Conservation (phyloP, 2,113 vertebrate species). For the Zingel zingel region DNA sequence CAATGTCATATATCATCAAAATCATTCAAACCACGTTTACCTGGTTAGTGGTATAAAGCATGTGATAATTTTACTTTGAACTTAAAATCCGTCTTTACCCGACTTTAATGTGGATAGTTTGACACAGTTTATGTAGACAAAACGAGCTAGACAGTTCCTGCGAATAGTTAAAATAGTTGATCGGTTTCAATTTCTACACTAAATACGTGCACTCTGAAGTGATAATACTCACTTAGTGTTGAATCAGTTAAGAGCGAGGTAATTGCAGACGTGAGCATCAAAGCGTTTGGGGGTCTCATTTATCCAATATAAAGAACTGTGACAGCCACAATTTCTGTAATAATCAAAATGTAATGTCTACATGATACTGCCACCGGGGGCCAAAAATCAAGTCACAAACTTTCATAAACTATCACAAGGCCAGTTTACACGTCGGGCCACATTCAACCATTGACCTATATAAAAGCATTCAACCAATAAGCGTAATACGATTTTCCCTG, state of each 20-base stretch:
- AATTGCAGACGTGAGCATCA: not conserved
- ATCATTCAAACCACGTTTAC: not conserved
- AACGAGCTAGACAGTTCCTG: not conserved
- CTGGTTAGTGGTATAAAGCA: no score
- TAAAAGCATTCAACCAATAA: not conserved
- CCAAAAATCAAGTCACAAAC: not conserved
- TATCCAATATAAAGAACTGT: not conserved
- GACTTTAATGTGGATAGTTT: not conserved
- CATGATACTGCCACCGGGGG: not conserved
- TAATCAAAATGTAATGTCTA: not conserved
- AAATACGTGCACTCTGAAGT: no score
- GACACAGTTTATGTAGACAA: not conserved
- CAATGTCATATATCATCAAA: not conserved
- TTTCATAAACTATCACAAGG: not conserved
- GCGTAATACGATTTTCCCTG: not conserved
- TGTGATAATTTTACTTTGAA: not conserved
- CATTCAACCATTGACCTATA: not conserved
- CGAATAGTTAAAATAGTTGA: not conserved
- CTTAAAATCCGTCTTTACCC: not conserved
- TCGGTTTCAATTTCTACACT: not conserved
- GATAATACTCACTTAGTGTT: not conserved
- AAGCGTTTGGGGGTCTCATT: not conserved
- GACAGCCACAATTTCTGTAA: not conserved
- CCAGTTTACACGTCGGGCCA: not conserved
- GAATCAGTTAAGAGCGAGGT: no score